Percentiles rank a stretch among this genome's conserved stretches.
Conservation (phyloP, 2,113 vertebrate species). For the Onychorhynchus coronatus region DNA sequence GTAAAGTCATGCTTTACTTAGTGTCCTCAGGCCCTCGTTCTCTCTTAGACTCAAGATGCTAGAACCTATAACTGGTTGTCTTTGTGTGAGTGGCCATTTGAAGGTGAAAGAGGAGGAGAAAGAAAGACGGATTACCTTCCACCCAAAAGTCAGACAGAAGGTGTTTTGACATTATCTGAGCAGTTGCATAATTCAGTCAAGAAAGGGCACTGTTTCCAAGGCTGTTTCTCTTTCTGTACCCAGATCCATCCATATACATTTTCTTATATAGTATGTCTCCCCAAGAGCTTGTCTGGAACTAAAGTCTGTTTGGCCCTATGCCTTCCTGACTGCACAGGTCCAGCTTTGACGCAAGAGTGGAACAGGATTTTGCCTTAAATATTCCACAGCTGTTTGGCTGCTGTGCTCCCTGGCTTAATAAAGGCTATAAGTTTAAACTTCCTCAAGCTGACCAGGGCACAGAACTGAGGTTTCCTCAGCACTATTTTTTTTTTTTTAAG, state of each 20-base stretch:
- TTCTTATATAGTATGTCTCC: not conserved
- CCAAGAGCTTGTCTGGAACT: not conserved
- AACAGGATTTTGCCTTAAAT: not conserved
- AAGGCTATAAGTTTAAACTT: not conserved
- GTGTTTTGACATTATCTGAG: not conserved
- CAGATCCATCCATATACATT: not conserved
- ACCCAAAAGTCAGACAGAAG: not conserved
- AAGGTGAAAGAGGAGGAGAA: not conserved
- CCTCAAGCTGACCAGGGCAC: not conserved
- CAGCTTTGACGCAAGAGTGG: not conserved
- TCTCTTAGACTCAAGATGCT: not conserved
- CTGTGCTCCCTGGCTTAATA: not conserved
- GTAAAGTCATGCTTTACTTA: not conserved
- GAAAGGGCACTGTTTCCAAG: not conserved
- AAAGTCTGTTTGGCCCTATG: not conserved
- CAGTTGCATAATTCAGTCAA: not conserved
- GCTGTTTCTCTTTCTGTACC: not conserved
- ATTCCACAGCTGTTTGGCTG: not conserved
- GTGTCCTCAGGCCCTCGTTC: not conserved
- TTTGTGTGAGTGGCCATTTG: not conserved
- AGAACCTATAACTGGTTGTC: fast-evolving
- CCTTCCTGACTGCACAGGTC: not conserved
- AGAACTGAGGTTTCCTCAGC: not conserved
- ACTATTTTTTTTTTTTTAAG: not conserved
- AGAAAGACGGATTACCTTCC: not conserved